phyloP scores from a whole-genome alignment of 2,113 vertebrate species.

The Triplophysa siluroides region DNA sequence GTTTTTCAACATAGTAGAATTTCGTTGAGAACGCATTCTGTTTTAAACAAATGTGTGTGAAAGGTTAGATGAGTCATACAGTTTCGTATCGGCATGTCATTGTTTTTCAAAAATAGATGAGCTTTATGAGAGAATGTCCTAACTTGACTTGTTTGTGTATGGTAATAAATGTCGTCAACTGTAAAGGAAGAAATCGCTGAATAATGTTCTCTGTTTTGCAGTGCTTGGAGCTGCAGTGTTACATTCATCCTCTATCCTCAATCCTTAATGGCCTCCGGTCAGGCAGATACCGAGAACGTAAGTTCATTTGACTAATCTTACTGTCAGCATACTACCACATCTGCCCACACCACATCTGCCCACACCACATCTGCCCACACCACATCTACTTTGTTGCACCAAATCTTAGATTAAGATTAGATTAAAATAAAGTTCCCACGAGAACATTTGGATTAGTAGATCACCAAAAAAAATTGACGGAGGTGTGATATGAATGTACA shows the following conservation, averaged over 20 bases:
- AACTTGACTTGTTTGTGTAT: neutral
- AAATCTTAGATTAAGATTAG: conserved; percentile 9
- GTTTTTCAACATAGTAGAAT: neutral
- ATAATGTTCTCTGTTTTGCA: conserved; percentile 59
- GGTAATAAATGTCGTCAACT: neutral
- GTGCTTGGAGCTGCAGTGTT: conserved; percentile 77
- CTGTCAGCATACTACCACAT: neutral
- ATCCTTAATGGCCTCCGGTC: conserved; percentile 78
- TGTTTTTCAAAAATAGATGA: neutral
- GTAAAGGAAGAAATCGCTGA: neutral
- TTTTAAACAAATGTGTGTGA: conserved; percentile 20
- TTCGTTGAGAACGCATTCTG: neutral
- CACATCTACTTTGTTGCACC: neutral
- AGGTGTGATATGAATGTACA: conserved; percentile 48
- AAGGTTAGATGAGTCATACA: conserved; percentile 15
- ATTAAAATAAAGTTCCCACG: neutral
- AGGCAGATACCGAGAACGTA: conserved; percentile 78
- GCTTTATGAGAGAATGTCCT: neutral
- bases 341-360: neutral
- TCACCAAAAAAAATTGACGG: conserved; percentile 45
- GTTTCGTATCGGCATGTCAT: neutral
- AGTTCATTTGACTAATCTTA: conserved; percentile 56
- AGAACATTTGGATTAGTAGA: neutral
- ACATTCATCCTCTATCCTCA: conserved; percentile 76
- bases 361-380: neutral